Base-by-base conservation (phyloP, 2,113 vertebrate genomes). In the Phyllopteryx taeniolatus region DNA sequence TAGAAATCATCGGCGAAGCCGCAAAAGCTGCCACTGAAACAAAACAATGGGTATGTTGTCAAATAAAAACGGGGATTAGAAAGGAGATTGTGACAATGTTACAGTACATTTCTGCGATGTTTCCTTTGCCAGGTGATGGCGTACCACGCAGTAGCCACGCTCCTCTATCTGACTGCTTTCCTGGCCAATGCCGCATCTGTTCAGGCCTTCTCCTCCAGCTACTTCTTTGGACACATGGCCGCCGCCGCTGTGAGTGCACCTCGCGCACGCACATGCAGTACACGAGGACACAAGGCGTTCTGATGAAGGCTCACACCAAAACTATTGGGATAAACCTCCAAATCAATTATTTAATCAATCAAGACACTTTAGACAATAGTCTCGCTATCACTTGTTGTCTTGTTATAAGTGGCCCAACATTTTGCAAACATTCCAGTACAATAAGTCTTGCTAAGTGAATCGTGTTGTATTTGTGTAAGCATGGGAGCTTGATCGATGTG, bases 101-200 rank as follows among this genome's bases (percentile, higher is more conserved):
- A 22, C 53, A 22, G n/a, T 11, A 56, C 10, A n/a, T 56, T 2
- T 56, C 53, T 56, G 53, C 3, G n/a, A 22, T 11, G 53, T 10
- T 56, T 56, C 53, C 9, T 56, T 22, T 4, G 3, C 8, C n/a
- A 98, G 96, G 79, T 96, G 72, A 86, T 96, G 93, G 80, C 88
- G 71, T 97, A 94, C 68, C 87, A 96, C 0, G 49, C 72, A 0
- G 65, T 81, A 0, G 94, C 94, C 2, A 79, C 94, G 0, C 4
- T 95, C 33, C 90, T 98, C 74, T 98, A 96, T 54, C 1, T 97
- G 53, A 94, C 93, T 0, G 95, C 95, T 67, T 98, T 98, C 57
- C 64, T 95, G 47, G 76, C 94, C 1, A 93, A 94, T 0, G 91
- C 94, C 0, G 90, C 87, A 0, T 79, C 87, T 0, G 92, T 96